Base-by-base conservation (phyloP, 1,140 invertebrate genomes). In the Bombus difficillimus region DNA sequence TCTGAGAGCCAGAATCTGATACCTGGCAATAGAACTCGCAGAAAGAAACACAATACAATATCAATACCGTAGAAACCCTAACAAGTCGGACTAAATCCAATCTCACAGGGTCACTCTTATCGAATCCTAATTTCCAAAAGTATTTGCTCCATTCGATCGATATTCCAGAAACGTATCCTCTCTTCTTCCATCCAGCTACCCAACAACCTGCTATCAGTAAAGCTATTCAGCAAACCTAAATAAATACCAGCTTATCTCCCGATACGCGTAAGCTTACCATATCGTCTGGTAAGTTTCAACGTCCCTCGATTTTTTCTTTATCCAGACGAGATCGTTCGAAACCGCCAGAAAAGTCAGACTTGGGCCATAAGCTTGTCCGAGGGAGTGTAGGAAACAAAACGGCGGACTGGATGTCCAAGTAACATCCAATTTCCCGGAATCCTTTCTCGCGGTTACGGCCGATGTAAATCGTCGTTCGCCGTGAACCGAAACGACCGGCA, bases 401-500 rank as follows among this genome's bases (percentile, higher is more conserved):
- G 13, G 66, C 18, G n/a, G 18, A 25, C 25, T 13, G 37, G 62
- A 34, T 9, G 77, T 78, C 39, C 37, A 9, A 8, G 64, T 57
- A 81, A 39, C 79, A 25, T 81, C 43, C 79, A 81, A 81, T 81
- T 57, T 41, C 66, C 22, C 39, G 57, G 59, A 25, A 43, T 41
- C 22, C 66, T 39, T 80, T 47, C 41, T n/a, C 64, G 78, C 34
- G 34, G 78, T 69, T 80, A 80, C 43, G 66, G 43, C 43, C 64
- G 34, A 80, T 69, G 64, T 80, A 81, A 81, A 81, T 81, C 79
- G 79, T 81, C 34, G 39, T 81, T 71, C 66, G 13, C 34, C 32
- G 41, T 15, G 62, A 32, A 18, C 13, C 66, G 66, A 57, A 37
- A 71, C 57, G 43, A 66, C 53, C 22, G 41, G 1, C 69, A 25